Conservation (phyloP, 2,113 vertebrate species). For the Manacus vitellinus region DNA sequence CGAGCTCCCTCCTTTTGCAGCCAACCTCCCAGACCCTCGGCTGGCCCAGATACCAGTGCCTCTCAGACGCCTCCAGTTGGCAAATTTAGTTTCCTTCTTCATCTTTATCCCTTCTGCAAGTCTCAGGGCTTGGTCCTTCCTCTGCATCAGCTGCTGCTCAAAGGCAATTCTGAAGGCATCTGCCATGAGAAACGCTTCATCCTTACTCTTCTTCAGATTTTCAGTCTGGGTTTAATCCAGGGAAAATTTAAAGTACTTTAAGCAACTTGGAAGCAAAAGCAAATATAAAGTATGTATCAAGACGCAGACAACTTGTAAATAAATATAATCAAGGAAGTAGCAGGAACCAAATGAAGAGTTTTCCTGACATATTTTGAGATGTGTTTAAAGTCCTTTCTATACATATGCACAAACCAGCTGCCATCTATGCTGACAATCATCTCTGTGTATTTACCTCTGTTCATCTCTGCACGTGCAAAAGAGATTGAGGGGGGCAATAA, state of each 20-base stretch:
- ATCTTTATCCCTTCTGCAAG: constrained; percentile 73
- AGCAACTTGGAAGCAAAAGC: background rate
- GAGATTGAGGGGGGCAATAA: background rate
- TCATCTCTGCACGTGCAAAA: background rate
- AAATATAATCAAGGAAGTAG: background rate
- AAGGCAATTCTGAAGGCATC: constrained; percentile 94
- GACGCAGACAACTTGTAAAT: background rate
- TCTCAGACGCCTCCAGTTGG: constrained; percentile 67
- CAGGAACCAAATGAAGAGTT: background rate
- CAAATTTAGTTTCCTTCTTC: constrained; percentile 62
- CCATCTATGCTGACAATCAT: background rate
- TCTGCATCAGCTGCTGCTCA: constrained; percentile 90
- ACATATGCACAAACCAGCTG: background rate
- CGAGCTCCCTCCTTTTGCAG: background rate
- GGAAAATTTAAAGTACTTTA: background rate
- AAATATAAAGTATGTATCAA: background rate
- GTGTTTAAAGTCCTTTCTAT: background rate
- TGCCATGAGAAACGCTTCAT: constrained; percentile 86
- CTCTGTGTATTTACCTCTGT: background rate
- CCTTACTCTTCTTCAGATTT: constrained; percentile 79
- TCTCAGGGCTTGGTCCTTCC: constrained; percentile 82
- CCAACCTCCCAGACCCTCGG: background rate
- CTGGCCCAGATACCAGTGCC: constrained; percentile 62
- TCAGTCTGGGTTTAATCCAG: constrained; percentile 77
- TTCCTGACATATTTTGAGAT: background rate